Evolutionary conservation across 2,888 invertebrate genomes (phyloP).

Genomic region (Odontocolon sp.): DNA sequence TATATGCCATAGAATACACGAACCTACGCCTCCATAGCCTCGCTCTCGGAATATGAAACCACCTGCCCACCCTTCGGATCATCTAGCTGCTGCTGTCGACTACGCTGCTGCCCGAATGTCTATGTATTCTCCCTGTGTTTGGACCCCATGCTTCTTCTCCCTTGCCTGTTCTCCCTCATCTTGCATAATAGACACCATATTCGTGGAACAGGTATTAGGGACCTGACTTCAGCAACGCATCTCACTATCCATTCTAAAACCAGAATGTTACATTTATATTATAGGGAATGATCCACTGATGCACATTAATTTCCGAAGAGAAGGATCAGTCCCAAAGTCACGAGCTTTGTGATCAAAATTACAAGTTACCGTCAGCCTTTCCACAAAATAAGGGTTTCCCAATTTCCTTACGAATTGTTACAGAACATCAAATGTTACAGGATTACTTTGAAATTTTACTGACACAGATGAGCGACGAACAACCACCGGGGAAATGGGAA

Average conservation of each 20-base stretch:
- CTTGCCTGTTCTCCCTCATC: neutral
- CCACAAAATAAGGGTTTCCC: too few relatives aligned
- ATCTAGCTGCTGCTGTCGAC: constrained; percentile 26
- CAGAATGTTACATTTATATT: neutral
- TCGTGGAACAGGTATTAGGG: neutral
- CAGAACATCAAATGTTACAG: too few relatives aligned
- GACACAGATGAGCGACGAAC: neutral
- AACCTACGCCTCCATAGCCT: constrained; percentile 40
- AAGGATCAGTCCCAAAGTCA: too few relatives aligned
- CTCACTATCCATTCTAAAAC: neutral
- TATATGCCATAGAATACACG: constrained; percentile 29
- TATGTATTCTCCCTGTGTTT: constrained; percentile 28
- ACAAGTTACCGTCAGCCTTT: too few relatives aligned
- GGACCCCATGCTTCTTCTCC: constrained; percentile 8
- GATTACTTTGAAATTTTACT: constrained; percentile 25
- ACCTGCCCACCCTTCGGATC: constrained; percentile 60
- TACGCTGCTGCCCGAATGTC: constrained; percentile 12
- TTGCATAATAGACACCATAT: neutral
- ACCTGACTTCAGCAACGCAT: neutral
- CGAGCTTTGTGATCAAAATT: too few relatives aligned
- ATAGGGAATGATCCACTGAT: too few relatives aligned
- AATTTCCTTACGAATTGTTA: too few relatives aligned
- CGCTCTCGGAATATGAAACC: constrained; percentile 67
- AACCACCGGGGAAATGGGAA: constrained; percentile 4
- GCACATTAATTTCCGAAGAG: neutral